These are phyloP conservation scores for Sebastes alutus DNA, from an alignment of 2,797 vertebrate species.

Conservation along the genomic window DNA sequence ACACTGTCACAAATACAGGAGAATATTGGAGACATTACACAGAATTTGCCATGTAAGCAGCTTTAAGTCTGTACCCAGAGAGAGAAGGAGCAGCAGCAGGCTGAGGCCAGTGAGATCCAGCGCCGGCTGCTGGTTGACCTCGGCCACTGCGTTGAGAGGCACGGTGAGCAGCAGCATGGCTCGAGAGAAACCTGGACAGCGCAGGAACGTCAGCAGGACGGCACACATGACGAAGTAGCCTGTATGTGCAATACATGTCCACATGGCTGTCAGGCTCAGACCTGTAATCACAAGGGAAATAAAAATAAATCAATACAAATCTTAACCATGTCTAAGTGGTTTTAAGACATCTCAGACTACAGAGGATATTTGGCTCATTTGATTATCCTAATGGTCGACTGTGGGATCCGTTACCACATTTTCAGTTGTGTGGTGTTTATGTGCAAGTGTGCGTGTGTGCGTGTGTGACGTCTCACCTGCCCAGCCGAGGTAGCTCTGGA, in stretches of 20 bases:
- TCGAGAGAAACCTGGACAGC: constrained; percentile 69
- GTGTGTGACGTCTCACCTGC: constrained; percentile 72
- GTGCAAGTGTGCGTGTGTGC: not conserved
- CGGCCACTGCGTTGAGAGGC: constrained; percentile 71
- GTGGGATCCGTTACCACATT: not conserved
- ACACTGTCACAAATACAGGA: not conserved
- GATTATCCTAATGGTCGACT: not conserved
- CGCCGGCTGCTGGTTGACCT: constrained; percentile 83
- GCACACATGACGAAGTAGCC: constrained; percentile 83
- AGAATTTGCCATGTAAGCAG: not conserved
- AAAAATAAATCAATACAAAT: not conserved
- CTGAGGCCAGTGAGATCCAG: constrained; percentile 79
- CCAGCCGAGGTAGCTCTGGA: constrained; percentile 81
- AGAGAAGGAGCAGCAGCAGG: constrained; percentile 68
- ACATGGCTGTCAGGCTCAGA: constrained; percentile 77
- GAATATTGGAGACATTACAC: not conserved
- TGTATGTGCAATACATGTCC: constrained; percentile 77
- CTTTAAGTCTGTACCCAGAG: constrained; percentile 69
- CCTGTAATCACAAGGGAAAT: constrained; percentile 65
- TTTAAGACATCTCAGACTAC: not conserved
- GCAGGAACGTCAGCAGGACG: constrained; percentile 83
- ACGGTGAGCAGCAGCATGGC: constrained; percentile 81
- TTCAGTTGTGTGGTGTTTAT: not conserved
- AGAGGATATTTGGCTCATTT: not conserved
- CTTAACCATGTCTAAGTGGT: not conserved